phyloP scores from a whole-genome alignment of 1,140 invertebrate genomes.

The Ctenoplectra terminalis region DNA sequence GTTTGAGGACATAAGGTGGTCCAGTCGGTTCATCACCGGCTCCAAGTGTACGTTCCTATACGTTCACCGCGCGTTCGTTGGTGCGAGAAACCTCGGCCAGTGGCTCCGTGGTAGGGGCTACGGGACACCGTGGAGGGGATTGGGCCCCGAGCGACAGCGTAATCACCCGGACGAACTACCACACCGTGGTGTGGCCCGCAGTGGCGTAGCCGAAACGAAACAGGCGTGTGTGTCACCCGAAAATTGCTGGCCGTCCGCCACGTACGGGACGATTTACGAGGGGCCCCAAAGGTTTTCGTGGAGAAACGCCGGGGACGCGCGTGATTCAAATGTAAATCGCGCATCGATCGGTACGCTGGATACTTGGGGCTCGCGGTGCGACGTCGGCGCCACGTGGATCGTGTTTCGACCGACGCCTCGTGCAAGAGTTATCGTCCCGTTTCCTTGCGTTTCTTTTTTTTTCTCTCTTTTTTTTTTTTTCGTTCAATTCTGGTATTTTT shows the following conservation, averaged over 20 bases:
- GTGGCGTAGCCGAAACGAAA: slow-evolving; percentile 58
- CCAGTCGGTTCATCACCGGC: slow-evolving; percentile 57
- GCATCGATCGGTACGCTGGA: slow-evolving; percentile 51
- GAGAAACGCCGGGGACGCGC: slow-evolving; percentile 48
- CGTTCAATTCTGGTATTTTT: not conserved
- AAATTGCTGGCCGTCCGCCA: slow-evolving; percentile 46
- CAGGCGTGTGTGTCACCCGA: slow-evolving; percentile 46
- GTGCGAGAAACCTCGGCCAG: not conserved
- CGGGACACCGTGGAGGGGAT: slow-evolving; percentile 46
- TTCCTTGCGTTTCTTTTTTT: not conserved
- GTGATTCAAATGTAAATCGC: slow-evolving; percentile 67
- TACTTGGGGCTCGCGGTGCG: slow-evolving; percentile 35
- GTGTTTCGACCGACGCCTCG: slow-evolving; percentile 50
- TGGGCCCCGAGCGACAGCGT: slow-evolving; percentile 80
- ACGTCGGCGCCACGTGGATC: slow-evolving; percentile 66
- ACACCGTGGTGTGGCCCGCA: slow-evolving; percentile 33
- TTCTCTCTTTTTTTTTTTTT: not conserved
- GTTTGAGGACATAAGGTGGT: slow-evolving; percentile 76
- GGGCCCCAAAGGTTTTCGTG: slow-evolving; percentile 37
- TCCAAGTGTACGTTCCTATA: not conserved
- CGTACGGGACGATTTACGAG: slow-evolving; percentile 59
- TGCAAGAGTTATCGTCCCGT: slow-evolving; percentile 45
- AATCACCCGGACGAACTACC: slow-evolving; percentile 81
- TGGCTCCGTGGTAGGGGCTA: slow-evolving; percentile 16
- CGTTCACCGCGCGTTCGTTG: not conserved